phyloP scores from a whole-genome alignment of 2,797 vertebrate species.

The Gadopsis bispinosus region DNA sequence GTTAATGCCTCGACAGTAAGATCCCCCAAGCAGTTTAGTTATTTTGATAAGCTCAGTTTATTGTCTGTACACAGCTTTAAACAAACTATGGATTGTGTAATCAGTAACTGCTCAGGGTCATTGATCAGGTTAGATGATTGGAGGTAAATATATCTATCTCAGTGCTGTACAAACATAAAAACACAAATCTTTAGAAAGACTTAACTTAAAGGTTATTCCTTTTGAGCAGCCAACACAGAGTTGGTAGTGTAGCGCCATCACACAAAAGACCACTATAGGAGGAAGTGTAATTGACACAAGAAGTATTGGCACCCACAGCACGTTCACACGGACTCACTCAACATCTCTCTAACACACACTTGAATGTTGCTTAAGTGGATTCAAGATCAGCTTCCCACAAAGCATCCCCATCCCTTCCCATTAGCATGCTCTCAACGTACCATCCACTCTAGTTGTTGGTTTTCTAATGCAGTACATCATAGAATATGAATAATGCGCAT shows the following conservation, averaged over 20 bases:
- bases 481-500: background rate
- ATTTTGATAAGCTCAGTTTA: conserved; percentile 6
- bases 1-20: background rate
- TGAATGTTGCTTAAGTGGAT: conserved; percentile 22
- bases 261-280: conserved; percentile 29
- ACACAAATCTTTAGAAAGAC: background rate
- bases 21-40: background rate
- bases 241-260: conserved; percentile 3
- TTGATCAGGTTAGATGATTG: background rate
- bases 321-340: conserved; percentile 26
- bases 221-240: background rate
- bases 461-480: background rate
- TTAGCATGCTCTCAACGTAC: background rate
- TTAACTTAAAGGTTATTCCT: background rate
- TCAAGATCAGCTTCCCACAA: conserved; percentile 23
- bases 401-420: background rate
- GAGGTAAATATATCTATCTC: background rate
- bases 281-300: conserved; percentile 55
- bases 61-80: background rate
- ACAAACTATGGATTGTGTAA: background rate
- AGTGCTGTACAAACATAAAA: background rate
- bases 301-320: conserved; percentile 46
- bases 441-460: background rate
- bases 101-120: background rate
- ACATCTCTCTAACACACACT: conserved; percentile 31